Evolutionary conservation across 2,797 vertebrate genomes (phyloP), one percentile per base, ranked within the genome.

Genomic region (Myripristis murdjan): DNA sequence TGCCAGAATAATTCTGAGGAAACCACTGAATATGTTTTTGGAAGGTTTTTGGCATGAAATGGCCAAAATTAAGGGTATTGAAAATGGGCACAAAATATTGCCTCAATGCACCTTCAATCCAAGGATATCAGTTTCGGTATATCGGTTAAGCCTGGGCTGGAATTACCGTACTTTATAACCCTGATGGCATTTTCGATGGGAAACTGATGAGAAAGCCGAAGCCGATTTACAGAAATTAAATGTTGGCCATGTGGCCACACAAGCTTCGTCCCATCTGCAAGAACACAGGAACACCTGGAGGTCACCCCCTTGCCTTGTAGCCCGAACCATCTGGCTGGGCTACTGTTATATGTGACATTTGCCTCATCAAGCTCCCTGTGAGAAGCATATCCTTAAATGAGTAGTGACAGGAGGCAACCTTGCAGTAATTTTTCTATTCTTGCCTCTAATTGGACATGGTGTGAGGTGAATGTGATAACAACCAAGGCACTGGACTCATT

Each of bases 351-450:
- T 46, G 55, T 68, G 79, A 82, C 74, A 57, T 66, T 75, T 65
- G 24, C 57, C 64, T 85, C 81, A 75, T 89, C 84, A 74, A 51
- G 75, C 66, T 69, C 53, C 53, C 56, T 8, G 44, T 66, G 78
- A 90, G 68, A 70, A 77, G 77, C 77, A 35, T 81, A 76, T 77
- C 66, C 65, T 77, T 31, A 72, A 91, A 90, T 56, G 41, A 80
- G 58, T 66, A 84, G 73, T 76, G 88, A 88, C 89, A 89, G 79
- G 73, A 84, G 80, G 82, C 79, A 80, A 87, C 80, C 82, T 89
- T 86, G 80, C 79, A 81, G 84, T 90, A 70, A 84, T 84, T 88
- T 83, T 82, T 84, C 84, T 89, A 79, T 84, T 87, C 86, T 89
- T 73, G 56, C 70, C 61, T 81, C 75, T 91, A 90, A 91, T 88